Percentiles rank a stretch among this genome's conserved stretches.
These are phyloP conservation scores for Drosophila subpulchrella DNA, from an alignment of 1,140 invertebrate genomes.

Conservation along the genomic window DNA sequence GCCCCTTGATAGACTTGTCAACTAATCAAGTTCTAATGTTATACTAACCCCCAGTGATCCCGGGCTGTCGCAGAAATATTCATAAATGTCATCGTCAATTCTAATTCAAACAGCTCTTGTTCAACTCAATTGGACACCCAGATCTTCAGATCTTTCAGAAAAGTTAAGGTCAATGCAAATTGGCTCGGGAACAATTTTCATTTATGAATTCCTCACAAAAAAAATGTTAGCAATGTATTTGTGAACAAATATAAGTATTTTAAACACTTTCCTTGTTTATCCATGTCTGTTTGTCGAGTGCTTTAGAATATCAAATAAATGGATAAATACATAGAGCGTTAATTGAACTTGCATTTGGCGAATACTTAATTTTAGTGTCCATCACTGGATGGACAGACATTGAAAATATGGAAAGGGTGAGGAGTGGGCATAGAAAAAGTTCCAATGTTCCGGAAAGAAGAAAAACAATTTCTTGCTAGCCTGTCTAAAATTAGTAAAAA, in stretches of 20 bases:
- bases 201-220: constrained; percentile 5
- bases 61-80: constrained; percentile 60
- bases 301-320: constrained; percentile 34
- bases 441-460: constrained; percentile 52
- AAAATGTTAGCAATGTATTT: not conserved
- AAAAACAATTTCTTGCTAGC: constrained; percentile 46
- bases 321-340: constrained; percentile 7
- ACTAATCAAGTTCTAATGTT: constrained; percentile 33
- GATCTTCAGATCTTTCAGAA: constrained; percentile 45
- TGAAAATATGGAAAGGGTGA: constrained; percentile 25
- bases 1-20: constrained; percentile 42
- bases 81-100: constrained; percentile 79
- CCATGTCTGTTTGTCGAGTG: constrained; percentile 44
- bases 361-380: constrained; percentile 55
- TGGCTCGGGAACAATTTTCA: constrained; percentile 53
- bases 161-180: constrained; percentile 75
- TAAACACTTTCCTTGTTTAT: constrained; percentile 29
- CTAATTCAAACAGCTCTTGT: constrained; percentile 43
- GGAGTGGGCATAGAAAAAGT: constrained; percentile 34
- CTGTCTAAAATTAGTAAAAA: constrained; percentile 71
- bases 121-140: constrained; percentile 63
- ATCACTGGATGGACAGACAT: constrained; percentile 30
- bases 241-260: constrained; percentile 11
- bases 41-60: constrained; percentile 42
- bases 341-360: constrained; percentile 36